A percentile compares a stretch with the other conserved stretches of the same genome.
phyloP scores from a whole-genome alignment of 2,888 invertebrate species.

The Cheilosia variabilis region DNA sequence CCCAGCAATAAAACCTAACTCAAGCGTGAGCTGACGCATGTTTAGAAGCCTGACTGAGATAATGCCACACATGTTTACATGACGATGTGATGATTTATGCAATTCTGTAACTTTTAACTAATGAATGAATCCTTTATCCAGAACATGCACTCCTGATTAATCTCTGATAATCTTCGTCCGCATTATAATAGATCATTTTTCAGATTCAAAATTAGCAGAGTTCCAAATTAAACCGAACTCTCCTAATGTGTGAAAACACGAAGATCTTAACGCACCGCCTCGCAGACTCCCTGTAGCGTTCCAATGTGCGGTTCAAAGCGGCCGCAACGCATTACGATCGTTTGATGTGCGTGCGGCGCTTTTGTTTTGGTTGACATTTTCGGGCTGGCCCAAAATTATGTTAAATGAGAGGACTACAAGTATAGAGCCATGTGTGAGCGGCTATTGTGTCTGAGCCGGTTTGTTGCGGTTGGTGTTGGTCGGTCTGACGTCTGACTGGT shows the following conservation, averaged over 20 bases:
- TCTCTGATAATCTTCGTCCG: conserved; percentile 30
- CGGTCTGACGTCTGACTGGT: conserved; percentile 11
- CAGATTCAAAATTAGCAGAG: conserved; percentile 40
- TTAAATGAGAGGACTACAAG: conserved; percentile 55
- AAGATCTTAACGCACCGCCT: conserved; percentile 70
- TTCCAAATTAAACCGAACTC: conserved; percentile 44
- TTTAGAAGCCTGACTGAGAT: conserved; percentile 56
- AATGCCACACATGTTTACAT: conserved; percentile 64
- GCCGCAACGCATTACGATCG: conserved; percentile 81
- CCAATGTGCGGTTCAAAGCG: conserved; percentile 81
- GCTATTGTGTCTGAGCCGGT: conserved; percentile 55
- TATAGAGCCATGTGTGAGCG: conserved; percentile 30
- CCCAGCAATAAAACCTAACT: conserved; percentile 55
- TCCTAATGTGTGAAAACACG: conserved; percentile 74
- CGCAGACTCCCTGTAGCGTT: conserved; percentile 54
- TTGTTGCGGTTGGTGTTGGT: conserved; percentile 14
- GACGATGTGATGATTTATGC: conserved; percentile 38
- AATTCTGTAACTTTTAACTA: not conserved
- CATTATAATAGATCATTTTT: conserved; percentile 56
- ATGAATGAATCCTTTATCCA: not conserved
- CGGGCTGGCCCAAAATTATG: conserved; percentile 78
- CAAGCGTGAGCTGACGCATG: conserved; percentile 61
- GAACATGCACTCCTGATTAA: conserved; percentile 32
- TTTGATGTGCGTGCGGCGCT: conserved; percentile 82
- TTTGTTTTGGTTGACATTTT: conserved; percentile 84